These are phyloP conservation scores for Dromius quadrimaculatus DNA, from an alignment of 2,888 invertebrate genomes.

Conservation along the genomic window DNA sequence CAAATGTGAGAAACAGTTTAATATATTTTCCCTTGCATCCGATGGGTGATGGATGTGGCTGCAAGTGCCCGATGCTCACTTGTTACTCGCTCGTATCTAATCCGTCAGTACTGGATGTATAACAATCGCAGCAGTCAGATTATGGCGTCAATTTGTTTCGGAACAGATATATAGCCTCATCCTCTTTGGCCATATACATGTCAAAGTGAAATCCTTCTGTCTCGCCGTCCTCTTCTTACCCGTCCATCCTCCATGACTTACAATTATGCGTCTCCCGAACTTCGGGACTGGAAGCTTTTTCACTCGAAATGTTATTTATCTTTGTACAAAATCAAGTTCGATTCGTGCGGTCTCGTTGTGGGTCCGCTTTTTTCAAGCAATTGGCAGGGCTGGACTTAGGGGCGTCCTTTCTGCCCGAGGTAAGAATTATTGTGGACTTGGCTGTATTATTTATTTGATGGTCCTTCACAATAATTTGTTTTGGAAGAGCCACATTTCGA, in stretches of 20 bases:
- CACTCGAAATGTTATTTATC: conserved; percentile 48
- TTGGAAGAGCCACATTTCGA: no score
- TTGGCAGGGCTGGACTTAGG: no score
- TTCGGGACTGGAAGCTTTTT: conserved; percentile 26
- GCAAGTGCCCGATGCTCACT: no score
- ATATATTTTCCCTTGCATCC: conserved; percentile 3
- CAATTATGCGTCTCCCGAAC: conserved; percentile 32
- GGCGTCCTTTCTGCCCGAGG: no score
- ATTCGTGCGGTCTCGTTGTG: conserved; percentile 48
- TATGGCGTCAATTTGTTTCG: conserved; percentile 37
- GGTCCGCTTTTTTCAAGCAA: conserved; percentile 15
- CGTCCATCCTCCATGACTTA: conserved; percentile 38
- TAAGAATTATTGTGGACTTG: no score
- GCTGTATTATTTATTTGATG: no score
- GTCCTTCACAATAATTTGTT: no score
- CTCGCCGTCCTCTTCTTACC: no score
- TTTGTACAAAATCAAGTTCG: conserved; percentile 50
- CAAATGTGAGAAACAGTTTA: conserved; percentile 24
- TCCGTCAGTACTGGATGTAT: conserved; percentile 20
- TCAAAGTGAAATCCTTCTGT: background rate
- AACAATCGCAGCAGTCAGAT: conserved; percentile 29
- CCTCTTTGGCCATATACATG: conserved; percentile 1
- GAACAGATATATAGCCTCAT: conserved; percentile 19
- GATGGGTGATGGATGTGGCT: conserved; percentile 24
- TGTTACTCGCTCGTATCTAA: conserved; percentile 23